These are phyloP conservation scores for Nesospiza acunhae DNA, from an alignment of 2,113 vertebrate species.

Conservation along the genomic window DNA sequence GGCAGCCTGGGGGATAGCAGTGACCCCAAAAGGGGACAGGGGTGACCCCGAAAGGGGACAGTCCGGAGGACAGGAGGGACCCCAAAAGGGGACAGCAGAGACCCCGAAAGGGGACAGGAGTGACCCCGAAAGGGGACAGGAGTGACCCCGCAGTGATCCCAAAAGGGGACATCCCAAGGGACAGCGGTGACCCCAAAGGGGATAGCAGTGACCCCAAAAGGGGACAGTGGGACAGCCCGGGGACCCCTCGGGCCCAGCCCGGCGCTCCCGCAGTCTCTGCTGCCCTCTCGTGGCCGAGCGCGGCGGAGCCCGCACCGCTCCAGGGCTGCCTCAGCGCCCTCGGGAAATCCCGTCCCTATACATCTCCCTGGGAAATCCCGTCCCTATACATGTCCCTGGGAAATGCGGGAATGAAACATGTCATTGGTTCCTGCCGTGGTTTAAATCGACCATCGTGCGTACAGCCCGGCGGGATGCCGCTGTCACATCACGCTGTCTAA, in stretches of 20 bases:
- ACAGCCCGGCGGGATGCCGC: fast-evolving
- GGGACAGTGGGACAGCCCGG: too few species aligned
- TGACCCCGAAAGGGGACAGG: too few species aligned
- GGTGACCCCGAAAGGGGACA: too few species aligned
- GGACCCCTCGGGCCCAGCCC: fast-evolving
- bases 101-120: not conserved
- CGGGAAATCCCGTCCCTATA: too few species aligned
- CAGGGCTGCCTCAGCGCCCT: fast-evolving
- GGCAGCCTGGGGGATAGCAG: too few species aligned
- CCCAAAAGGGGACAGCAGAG: not conserved
- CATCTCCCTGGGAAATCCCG: too few species aligned
- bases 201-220: not conserved
- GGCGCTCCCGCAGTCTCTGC: constrained; percentile 50
- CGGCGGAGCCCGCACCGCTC: fast-evolving
- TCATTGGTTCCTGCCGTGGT: not conserved
- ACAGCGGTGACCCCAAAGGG: too few species aligned
- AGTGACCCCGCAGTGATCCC: too few species aligned
- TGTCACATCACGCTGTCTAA: not conserved
- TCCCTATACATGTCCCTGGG: fast-evolving
- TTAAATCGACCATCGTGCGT: not conserved
- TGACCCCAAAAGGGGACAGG: not conserved
- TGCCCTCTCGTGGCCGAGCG: constrained; percentile 3
- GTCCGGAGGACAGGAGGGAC: too few species aligned
- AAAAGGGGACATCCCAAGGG: too few species aligned
- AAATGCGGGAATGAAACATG: fast-evolving